phyloP scores from a whole-genome alignment of 2,113 vertebrate species.

The Zosterops pallidus region DNA sequence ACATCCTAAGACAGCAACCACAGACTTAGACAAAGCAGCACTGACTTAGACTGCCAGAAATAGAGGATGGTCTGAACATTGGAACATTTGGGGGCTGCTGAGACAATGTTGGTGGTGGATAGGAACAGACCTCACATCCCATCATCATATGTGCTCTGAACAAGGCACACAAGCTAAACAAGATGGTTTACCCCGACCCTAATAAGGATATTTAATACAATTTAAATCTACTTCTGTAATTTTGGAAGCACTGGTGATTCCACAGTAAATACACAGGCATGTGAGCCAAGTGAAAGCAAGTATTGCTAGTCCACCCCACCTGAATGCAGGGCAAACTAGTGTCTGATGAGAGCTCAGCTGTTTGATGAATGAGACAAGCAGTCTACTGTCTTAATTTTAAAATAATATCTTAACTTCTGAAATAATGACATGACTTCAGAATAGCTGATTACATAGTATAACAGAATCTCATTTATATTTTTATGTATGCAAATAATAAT shows the following conservation, averaged over 20 bases:
- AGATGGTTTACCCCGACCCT: neutral
- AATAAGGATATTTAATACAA: neutral
- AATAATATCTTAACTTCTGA: neutral
- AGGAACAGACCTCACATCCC: neutral
- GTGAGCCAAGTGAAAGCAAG: neutral
- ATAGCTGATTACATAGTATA: neutral
- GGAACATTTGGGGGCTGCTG: neutral
- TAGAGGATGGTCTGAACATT: neutral
- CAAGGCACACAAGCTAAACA: neutral
- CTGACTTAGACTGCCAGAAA: neutral
- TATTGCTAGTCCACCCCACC: neutral
- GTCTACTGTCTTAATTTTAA: neutral
- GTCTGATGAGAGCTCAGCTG: neutral
- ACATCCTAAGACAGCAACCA: neutral
- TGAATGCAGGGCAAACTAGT: neutral
- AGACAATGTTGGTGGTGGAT: neutral
- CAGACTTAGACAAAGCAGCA: neutral
- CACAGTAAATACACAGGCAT: neutral
- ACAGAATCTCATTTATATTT: neutral
- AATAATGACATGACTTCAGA: neutral
- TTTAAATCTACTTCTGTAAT: neutral
- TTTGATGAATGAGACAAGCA: neutral
- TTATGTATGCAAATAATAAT: neutral
- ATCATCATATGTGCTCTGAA: slow-evolving; percentile 3
- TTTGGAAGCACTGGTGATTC: neutral